These are phyloP conservation scores for Aquatica leii DNA, from an alignment of 2,888 invertebrate genomes.

Conservation along the genomic window DNA sequence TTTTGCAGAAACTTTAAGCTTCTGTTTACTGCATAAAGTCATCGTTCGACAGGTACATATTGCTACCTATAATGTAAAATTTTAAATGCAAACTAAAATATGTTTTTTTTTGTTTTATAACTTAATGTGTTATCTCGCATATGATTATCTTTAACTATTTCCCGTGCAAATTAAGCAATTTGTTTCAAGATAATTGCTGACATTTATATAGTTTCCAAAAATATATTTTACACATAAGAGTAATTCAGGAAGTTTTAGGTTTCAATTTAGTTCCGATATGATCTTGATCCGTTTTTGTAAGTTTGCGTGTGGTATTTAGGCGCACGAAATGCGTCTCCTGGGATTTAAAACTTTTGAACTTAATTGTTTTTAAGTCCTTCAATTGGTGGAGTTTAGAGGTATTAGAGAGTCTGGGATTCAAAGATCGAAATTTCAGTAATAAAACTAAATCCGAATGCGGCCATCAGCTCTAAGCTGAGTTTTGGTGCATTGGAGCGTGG, in stretches of 20 bases:
- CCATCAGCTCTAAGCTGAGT: slow-evolving; percentile 48
- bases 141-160: no score
- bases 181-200: no score
- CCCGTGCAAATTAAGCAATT: no score
- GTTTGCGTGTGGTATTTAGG: slow-evolving; percentile 23
- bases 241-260: slow-evolving; percentile 22
- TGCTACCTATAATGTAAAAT: not conserved
- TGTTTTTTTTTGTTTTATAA: not conserved
- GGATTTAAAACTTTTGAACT: slow-evolving; percentile 37
- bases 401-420: slow-evolving; percentile 35
- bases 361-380: slow-evolving; percentile 38
- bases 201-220: slow-evolving; percentile 10
- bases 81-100: not conserved
- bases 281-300: slow-evolving; percentile 21
- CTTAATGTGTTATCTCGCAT: not conserved
- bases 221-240: slow-evolving; percentile 11
- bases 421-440: slow-evolving; percentile 39
- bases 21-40: slow-evolving; percentile 2
- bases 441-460: slow-evolving; percentile 48
- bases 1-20: not conserved
- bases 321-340: slow-evolving; percentile 27
- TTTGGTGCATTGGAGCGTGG: slow-evolving; percentile 47
- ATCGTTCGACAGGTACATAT: not conserved
- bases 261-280: slow-evolving; percentile 26
- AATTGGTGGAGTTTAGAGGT: slow-evolving; percentile 34